A percentile compares a stretch with the other conserved stretches of the same genome.
Conservation (phyloP, 1,140 invertebrate species). For the Lordiphosa stackelbergi region DNA sequence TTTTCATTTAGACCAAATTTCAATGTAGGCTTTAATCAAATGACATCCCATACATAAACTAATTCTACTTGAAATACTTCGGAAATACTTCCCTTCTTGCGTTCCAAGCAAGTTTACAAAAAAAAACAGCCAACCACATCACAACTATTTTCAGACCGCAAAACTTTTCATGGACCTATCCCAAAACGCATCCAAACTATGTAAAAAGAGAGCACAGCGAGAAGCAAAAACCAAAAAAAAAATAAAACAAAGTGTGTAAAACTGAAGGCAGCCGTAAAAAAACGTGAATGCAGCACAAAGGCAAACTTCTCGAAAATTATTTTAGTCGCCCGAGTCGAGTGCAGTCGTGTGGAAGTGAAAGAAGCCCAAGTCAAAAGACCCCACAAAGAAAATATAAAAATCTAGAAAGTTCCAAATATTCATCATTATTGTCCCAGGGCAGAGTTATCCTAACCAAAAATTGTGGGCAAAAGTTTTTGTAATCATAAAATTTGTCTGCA, state of each 20-base stretch:
- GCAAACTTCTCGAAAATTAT: constrained; percentile 70
- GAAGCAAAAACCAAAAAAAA: not conserved
- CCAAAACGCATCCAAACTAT: constrained; percentile 23
- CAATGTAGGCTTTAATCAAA: no score
- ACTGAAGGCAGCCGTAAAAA: constrained; percentile 8
- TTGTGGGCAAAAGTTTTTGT: not conserved
- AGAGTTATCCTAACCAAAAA: no score
- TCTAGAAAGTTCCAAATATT: constrained; percentile 9
- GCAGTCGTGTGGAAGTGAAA: constrained; percentile 65
- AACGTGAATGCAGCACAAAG: constrained; percentile 59
- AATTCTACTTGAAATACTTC: no score
- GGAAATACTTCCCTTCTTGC: no score
- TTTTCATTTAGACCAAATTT: no score
- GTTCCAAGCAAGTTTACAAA: no score
- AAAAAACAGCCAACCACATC: no score
- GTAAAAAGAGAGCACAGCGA: constrained; percentile 21
- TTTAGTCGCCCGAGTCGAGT: constrained; percentile 63
- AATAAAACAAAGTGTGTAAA: not conserved
- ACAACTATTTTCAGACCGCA: constrained; percentile 7
- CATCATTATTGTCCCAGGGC: constrained; percentile 4
- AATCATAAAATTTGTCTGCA: not conserved
- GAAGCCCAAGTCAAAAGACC: constrained; percentile 9
- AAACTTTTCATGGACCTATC: constrained; percentile 43
- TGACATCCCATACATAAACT: no score
- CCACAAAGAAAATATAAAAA: not conserved